Evolutionary conservation across 2,888 invertebrate genomes (phyloP).

Genomic region (Argyresthia albistria): DNA sequence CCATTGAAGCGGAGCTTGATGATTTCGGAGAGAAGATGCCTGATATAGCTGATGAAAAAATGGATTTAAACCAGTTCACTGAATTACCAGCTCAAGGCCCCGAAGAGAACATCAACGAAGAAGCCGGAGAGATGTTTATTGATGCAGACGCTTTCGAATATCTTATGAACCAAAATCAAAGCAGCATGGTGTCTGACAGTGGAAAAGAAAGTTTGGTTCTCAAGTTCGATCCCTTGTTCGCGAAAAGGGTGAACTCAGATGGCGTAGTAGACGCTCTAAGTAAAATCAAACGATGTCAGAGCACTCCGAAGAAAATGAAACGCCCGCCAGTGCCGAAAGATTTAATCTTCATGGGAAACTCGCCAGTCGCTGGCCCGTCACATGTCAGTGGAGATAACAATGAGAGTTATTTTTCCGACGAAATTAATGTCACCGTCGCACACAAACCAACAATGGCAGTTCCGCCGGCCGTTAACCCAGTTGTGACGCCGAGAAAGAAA

Average conservation of each 20-base stretch:
- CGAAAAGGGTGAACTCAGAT: conserved; percentile 46
- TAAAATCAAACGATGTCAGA: conserved; percentile 38
- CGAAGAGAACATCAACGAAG: conserved; percentile 26
- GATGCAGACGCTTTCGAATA: conserved; percentile 62
- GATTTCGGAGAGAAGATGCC: conserved; percentile 21
- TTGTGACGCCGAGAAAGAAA: conserved; percentile 38
- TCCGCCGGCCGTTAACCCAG: conserved; percentile 50
- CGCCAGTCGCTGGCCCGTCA: conserved; percentile 30
- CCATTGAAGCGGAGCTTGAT: conserved; percentile 39
- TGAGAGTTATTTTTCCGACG: conserved; percentile 25
- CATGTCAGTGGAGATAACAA: conserved; percentile 19
- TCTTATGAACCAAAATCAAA: conserved; percentile 51
- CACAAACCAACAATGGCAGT: conserved; percentile 60
- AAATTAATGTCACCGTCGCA: conserved; percentile 33
- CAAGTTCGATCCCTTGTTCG: conserved; percentile 61
- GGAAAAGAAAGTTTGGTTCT: conserved; percentile 63
- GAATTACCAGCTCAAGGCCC: conserved; percentile 27
- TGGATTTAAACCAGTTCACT: conserved; percentile 39
- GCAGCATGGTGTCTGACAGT: conserved; percentile 43
- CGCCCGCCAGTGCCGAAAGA: conserved; percentile 14
- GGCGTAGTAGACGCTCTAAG: conserved; percentile 40
- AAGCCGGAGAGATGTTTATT: conserved; percentile 47
- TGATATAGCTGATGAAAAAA: conserved; percentile 24
- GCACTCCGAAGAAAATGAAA: conserved; percentile 38
- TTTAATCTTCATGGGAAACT: conserved; percentile 6